Percentiles rank a stretch among this genome's conserved stretches.
phyloP scores from a whole-genome alignment of 1,140 invertebrate genomes.

The Bombus pascuorum region DNA sequence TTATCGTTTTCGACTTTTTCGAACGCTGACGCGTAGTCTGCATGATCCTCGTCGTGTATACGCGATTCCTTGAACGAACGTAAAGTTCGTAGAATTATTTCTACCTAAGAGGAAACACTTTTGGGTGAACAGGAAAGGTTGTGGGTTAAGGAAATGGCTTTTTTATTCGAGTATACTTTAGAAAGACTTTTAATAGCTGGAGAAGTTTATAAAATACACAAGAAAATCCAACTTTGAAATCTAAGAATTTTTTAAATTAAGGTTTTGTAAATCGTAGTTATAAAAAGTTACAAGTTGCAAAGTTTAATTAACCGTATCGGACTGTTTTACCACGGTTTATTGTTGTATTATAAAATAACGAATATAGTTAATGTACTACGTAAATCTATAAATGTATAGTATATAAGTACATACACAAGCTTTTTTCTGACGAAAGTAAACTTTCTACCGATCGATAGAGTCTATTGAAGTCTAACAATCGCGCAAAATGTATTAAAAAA shows the following conservation, averaged over 20 bases:
- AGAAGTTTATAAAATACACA: background rate
- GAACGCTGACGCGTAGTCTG: background rate
- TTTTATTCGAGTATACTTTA: too few relatives aligned
- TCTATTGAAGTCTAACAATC: background rate
- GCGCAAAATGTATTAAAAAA: background rate
- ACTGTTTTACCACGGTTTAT: background rate
- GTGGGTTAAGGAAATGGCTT: background rate
- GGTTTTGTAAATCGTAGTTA: too few relatives aligned
- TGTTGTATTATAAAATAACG: background rate
- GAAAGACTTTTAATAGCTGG: background rate
- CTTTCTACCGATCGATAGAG: background rate
- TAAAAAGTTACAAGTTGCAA: too few relatives aligned
- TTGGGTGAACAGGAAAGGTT: background rate
- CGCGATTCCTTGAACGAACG: too few relatives aligned
- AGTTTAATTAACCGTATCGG: too few relatives aligned
- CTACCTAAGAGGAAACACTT: too few relatives aligned
- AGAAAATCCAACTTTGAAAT: background rate
- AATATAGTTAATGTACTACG: too few relatives aligned
- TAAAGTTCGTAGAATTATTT: too few relatives aligned
- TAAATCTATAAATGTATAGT: too few relatives aligned
- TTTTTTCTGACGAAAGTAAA: background rate
- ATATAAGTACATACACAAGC: too few relatives aligned
- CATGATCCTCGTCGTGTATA: background rate
- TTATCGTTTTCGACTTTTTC: slow-evolving; percentile 51
- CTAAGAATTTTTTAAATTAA: background rate